Conservation (phyloP, 2,113 vertebrate genomes). For the Gambusia holbrooki region DNA sequence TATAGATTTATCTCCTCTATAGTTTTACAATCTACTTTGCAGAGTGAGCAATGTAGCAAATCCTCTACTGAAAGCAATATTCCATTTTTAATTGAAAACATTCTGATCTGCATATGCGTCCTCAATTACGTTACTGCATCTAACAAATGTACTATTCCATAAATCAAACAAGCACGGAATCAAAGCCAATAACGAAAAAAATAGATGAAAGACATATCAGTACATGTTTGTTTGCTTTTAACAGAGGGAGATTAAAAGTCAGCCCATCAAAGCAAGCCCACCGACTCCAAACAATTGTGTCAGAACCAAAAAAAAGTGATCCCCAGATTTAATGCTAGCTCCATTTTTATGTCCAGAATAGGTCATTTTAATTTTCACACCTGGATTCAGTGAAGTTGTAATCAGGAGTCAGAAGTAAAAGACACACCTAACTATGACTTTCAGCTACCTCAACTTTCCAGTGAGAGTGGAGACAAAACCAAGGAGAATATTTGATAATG, state of each 20-base stretch:
- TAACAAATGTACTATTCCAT: constrained; percentile 40
- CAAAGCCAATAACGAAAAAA: constrained; percentile 46
- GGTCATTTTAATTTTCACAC: background rate
- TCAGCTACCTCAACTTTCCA: too few relatives aligned
- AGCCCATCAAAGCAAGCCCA: too few relatives aligned
- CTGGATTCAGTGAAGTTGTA: background rate
- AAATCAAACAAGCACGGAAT: constrained; percentile 37
- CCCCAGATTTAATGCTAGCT: background rate
- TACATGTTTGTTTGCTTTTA: too few relatives aligned
- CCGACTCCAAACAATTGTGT: too few relatives aligned
- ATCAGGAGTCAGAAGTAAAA: background rate
- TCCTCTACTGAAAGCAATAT: constrained; percentile 27
- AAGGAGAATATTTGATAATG: too few relatives aligned
- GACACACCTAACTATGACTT: too few relatives aligned
- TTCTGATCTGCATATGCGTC: constrained; percentile 36
- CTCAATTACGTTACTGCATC: constrained; percentile 14
- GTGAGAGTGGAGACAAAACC: too few relatives aligned
- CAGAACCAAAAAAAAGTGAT: background rate
- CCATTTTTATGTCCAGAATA: background rate
- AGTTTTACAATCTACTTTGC: constrained; percentile 17
- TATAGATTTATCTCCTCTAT: constrained; percentile 20
- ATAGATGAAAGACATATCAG: too few relatives aligned
- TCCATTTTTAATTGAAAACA: constrained; percentile 46
- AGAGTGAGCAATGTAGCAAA: background rate
- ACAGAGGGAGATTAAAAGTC: too few relatives aligned